phyloP scores from a whole-genome alignment of 1,140 invertebrate genomes.

The Drosophila rhopaloa region DNA sequence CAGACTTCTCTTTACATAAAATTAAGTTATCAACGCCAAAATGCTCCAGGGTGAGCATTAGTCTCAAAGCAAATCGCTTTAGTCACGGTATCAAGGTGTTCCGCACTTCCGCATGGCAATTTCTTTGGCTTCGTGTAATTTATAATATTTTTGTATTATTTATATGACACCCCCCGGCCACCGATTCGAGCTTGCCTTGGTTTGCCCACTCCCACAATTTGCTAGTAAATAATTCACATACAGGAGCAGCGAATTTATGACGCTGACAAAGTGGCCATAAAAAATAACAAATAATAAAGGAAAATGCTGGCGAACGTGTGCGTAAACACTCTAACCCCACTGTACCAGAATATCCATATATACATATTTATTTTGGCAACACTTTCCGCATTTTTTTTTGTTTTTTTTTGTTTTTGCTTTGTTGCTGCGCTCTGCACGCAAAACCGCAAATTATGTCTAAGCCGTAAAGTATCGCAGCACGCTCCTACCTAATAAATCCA shows the following conservation, averaged over 20 bases:
- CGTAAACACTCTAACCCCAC: constrained; percentile 24
- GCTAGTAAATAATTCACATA: constrained; percentile 82
- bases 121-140: constrained; percentile 75
- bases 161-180: constrained; percentile 52
- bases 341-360: constrained; percentile 15
- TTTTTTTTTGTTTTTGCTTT: constrained; percentile 24
- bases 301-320: constrained; percentile 26
- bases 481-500: constrained; percentile 70
- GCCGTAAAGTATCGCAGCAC: constrained; percentile 53
- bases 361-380: constrained; percentile 68
- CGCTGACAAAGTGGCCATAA: constrained; percentile 82
- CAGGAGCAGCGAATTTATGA: constrained; percentile 71
- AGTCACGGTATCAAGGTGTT: constrained; percentile 55
- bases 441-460: constrained; percentile 72
- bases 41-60: constrained; percentile 24
- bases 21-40: constrained; percentile 38
- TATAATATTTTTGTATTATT: constrained; percentile 83
- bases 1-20: constrained; percentile 2
- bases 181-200: constrained; percentile 20
- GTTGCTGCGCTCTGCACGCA: constrained; percentile 20
- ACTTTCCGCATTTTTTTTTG: constrained; percentile 20
- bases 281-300: constrained; percentile 72
- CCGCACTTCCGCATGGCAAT: constrained; percentile 48
- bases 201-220: constrained; percentile 43
- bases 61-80: constrained; percentile 33